Base-by-base conservation (phyloP, 2,888 invertebrate species). In the Drosophila emarginata region DNA sequence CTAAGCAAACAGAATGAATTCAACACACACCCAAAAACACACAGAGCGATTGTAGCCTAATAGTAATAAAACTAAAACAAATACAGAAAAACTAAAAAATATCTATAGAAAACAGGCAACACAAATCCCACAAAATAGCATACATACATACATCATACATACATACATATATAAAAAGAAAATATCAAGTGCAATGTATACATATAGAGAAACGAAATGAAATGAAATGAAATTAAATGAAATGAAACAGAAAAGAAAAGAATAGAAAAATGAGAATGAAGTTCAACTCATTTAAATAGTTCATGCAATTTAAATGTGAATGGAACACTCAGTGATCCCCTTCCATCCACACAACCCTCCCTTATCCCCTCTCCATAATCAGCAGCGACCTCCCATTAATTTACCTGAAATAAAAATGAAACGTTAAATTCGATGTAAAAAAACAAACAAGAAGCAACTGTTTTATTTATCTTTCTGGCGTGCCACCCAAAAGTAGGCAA, bases 381-480 rank as follows among this genome's bases (percentile, higher is more conserved):
- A 45, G 67, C 78, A 59, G 61, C 62, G 60, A 66, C 68, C 72
- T 61, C 61, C 79, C 67, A 72, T 86, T 80, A 61, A 87, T 87
- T 81, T 87, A 84, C 71, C 82, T 79, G 85, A 84, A 76, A 71
- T 71, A 73, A 72, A 79, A 79, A 77, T 64, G 69, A 45, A 45
- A 87, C 87, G 82, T 82, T 82, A 66, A 78, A 85, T 82, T 82
- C 87, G 72, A 82, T 82, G 85, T 82, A 75, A 63, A 67, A 80
- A 77, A 63, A 58, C 18, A 40, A 54, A 14, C 14, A 39, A 7
- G 11, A 11, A 21, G 37, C 4, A 45, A 32, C 9, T 9, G 32
- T 32, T 21, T 45, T 18, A 14, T 12, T 45, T 21, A 21, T 45
- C 18, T 45, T 7, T 12, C 11, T 45, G 18, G 4, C 3, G 18